Evolutionary conservation across 2,113 vertebrate species (phyloP).

Genomic region (Orientallactaga bullata): DNA sequence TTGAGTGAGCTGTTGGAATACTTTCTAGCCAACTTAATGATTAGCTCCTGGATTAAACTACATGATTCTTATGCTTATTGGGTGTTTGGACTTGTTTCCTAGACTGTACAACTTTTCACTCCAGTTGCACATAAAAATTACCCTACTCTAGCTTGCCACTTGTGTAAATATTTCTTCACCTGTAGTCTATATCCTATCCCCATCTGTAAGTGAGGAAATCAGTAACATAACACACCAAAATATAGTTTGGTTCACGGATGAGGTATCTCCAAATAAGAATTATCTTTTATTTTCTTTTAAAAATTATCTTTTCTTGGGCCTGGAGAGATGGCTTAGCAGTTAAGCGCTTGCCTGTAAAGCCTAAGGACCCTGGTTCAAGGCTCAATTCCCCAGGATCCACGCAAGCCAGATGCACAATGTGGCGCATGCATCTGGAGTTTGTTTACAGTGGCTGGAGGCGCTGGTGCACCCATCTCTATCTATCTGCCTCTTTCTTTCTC

Average conservation of each 20-base stretch:
- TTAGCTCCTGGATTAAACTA: background rate
- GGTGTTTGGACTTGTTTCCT: slow-evolving; percentile 22
- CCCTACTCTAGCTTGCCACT: background rate
- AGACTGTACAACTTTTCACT: background rate
- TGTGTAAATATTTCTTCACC: background rate
- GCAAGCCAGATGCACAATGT: no score
- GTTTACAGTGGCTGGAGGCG: no score
- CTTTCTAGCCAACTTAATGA: background rate
- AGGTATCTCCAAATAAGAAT: background rate
- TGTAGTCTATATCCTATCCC: background rate
- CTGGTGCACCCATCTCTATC: no score
- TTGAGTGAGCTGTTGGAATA: background rate
- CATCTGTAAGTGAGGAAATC: background rate
- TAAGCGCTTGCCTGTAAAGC: no score
- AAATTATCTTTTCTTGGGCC: background rate
- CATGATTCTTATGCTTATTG: background rate
- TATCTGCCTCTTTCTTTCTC: no score
- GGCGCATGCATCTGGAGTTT: no score
- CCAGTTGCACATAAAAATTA: background rate
- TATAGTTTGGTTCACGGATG: background rate
- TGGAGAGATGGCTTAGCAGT: no score
- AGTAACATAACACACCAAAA: background rate
- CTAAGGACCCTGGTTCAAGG: no score
- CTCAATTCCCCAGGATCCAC: no score
- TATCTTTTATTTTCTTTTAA: no score